Evolutionary conservation across 1,140 invertebrate species (phyloP).

Genomic region (Onthophagus taurus): DNA sequence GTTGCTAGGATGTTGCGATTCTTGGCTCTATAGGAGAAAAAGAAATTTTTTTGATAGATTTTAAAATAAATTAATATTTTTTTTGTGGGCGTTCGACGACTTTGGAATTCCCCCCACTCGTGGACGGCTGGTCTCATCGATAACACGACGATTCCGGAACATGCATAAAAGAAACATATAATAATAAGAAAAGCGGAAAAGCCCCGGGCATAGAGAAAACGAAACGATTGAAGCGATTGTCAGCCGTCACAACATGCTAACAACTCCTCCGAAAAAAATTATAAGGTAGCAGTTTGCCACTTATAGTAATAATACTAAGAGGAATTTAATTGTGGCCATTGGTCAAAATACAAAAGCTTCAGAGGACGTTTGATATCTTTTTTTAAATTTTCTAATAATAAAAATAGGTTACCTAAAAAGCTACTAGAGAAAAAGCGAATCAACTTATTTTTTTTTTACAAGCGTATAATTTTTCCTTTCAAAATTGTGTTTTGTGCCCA

Average conservation of each 20-base stretch:
- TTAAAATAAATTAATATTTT: constrained; percentile 5
- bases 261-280: constrained; percentile 31
- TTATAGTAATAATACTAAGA: constrained; percentile 8
- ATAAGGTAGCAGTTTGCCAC: constrained; percentile 34
- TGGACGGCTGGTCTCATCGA: too few relatives aligned
- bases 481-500: too few relatives aligned
- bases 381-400: constrained; percentile 10
- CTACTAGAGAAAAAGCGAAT: neutral
- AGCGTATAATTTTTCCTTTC: too few relatives aligned
- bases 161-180: constrained; percentile 2
- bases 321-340: constrained; percentile 2
- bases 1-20: constrained; percentile 43
- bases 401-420: constrained; percentile 1
- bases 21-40: constrained; percentile 9
- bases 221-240: too few relatives aligned
- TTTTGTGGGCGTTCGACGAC: too few relatives aligned
- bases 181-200: constrained; percentile 15
- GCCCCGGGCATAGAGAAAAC: too few relatives aligned
- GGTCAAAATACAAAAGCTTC: constrained; percentile 20
- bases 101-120: too few relatives aligned
- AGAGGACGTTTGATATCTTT: neutral
- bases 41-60: neutral
- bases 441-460: too few relatives aligned
- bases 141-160: too few relatives aligned
- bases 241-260: constrained; percentile 40